Evolutionary conservation across 1,140 invertebrate species (phyloP), one percentile per base, ranked within the genome.

Genomic region (Sinonovacula constricta): DNA sequence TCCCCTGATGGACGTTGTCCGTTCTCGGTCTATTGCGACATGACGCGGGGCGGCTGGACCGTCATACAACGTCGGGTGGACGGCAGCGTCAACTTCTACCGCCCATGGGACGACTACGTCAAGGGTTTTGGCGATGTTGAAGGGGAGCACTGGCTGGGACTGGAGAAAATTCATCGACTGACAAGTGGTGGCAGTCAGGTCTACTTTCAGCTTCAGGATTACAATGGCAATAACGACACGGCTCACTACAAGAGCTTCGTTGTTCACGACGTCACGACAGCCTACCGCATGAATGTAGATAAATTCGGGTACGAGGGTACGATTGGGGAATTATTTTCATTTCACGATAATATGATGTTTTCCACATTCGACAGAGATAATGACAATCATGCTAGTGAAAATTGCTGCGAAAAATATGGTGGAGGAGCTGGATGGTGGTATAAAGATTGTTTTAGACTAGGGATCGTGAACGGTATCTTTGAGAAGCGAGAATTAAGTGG

Each of bases 141-240:
- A n/a, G n/a, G n/a, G n/a, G n/a, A n/a, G n/a, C n/a, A n/a, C n/a
- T n/a, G n/a, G n/a, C n/a, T n/a, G n/a, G n/a, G n/a, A n/a, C n/a
- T n/a, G n/a, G n/a, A n/a, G n/a, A n/a, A n/a, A 70, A 76, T 76
- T 34, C 62, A 76, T 30, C 30, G 74, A 22, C 22, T 76, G 15
- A 57, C 74, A 24, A 56, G 24, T 2, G 45, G 51, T 22, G 53
- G 62, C 28, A 53, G 24, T 28, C 60, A 76, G 34, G 60, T 76
- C n/a, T n/a, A n/a, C n/a, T n/a, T n/a, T n/a, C n/a, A n/a, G n/a
- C n/a, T n/a, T n/a, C n/a, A n/a, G n/a, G n/a, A n/a, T n/a, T n/a
- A n/a, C n/a, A n/a, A n/a, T n/a, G n/a, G n/a, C n/a, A n/a, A n/a
- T n/a, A n/a, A n/a, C n/a, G n/a, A n/a, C n/a, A n/a, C n/a, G n/a